Evolutionary conservation across 2,888 invertebrate species (phyloP).

Genomic region (Serrognathus titanus): DNA sequence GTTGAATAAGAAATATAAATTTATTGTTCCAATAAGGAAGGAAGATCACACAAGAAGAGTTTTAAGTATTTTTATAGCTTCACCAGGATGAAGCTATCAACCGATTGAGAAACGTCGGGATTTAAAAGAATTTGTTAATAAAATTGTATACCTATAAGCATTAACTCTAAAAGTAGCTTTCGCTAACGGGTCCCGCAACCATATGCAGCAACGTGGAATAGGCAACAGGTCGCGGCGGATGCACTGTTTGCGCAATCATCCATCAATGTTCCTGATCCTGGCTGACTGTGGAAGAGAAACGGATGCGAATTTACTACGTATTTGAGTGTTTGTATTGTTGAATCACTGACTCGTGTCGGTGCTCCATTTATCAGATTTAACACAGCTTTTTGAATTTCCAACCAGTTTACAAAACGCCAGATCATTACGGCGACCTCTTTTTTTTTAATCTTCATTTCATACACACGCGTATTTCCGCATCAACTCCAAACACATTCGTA

Average conservation of each 20-base stretch:
- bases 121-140: too few species aligned
- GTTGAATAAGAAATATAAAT: too few species aligned
- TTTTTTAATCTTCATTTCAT: background rate
- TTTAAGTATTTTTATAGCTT: too few species aligned
- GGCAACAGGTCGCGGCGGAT: slow-evolving; percentile 43
- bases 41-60: too few species aligned
- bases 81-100: too few species aligned
- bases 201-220: slow-evolving; percentile 4
- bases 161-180: too few species aligned
- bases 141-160: too few species aligned
- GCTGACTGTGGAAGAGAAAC: slow-evolving; percentile 33
- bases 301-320: slow-evolving; percentile 48
- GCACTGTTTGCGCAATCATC: slow-evolving; percentile 41
- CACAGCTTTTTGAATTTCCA: slow-evolving; percentile 32
- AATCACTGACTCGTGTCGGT: slow-evolving; percentile 48
- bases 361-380: slow-evolving; percentile 48
- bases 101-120: too few species aligned
- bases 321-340: slow-evolving; percentile 50
- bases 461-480: too few species aligned
- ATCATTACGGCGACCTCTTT: slow-evolving; percentile 14
- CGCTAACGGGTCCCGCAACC: too few species aligned
- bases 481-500: too few species aligned
- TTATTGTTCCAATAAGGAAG: too few species aligned
- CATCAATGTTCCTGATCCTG: slow-evolving; percentile 39
- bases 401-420: slow-evolving; percentile 15